Evolutionary conservation across 2,113 vertebrate species (phyloP).

Genomic region (Cisticola juncidis): DNA sequence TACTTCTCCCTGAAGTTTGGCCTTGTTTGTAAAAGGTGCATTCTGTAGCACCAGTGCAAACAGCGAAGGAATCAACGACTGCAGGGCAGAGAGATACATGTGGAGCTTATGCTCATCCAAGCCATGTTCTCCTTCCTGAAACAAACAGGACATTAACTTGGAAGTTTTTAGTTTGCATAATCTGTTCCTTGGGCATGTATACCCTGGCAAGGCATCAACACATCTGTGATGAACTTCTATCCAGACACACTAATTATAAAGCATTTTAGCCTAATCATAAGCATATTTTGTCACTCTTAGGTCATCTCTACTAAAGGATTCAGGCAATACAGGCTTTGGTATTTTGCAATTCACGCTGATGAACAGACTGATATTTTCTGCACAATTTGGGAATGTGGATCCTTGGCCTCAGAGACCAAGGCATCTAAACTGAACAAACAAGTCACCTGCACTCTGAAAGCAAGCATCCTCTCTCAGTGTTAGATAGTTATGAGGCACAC

Average conservation of each 20-base stretch:
- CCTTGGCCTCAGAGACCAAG: neutral
- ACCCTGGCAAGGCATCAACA: neutral
- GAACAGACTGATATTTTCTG: neutral
- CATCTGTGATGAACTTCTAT: neutral
- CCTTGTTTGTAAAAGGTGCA: slow-evolving; percentile 91
- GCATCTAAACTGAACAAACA: neutral
- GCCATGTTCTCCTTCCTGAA: slow-evolving; percentile 92
- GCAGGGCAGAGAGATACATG: slow-evolving; percentile 90
- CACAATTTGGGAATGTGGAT: neutral
- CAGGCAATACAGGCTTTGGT: neutral
- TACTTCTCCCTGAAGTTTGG: slow-evolving; percentile 86
- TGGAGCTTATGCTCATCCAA: slow-evolving; percentile 96
- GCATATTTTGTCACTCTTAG: neutral
- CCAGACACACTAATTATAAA: neutral
- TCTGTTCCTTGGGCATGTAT: neutral
- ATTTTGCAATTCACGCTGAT: neutral
- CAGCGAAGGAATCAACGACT: slow-evolving; percentile 93
- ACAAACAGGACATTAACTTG: neutral
- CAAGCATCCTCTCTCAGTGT: neutral
- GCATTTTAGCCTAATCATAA: neutral
- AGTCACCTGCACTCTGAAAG: neutral
- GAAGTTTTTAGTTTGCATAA: neutral
- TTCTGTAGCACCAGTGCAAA: slow-evolving; percentile 93
- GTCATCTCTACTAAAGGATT: neutral
- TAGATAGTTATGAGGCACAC: fast-evolving